Evolutionary conservation across 2,113 vertebrate species (phyloP).

Genomic region (Anser brachyrhynchus): DNA sequence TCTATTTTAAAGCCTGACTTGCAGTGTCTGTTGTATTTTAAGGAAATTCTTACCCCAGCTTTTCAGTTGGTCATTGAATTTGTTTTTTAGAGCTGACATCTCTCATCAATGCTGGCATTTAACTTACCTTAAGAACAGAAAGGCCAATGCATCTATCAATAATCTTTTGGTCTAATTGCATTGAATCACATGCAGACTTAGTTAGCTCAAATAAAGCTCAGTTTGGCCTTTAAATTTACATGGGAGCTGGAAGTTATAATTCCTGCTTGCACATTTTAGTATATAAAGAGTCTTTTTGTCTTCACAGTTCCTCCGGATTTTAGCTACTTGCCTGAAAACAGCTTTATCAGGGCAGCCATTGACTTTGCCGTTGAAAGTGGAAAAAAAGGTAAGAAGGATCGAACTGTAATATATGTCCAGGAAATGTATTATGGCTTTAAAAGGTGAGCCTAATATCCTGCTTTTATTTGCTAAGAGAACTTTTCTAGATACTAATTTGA

Average conservation of each 20-base stretch:
- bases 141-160: neutral
- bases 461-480: neutral
- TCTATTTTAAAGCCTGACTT: neutral
- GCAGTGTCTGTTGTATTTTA: neutral
- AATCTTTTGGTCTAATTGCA: constrained; percentile 30
- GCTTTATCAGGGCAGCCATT: constrained; percentile 84
- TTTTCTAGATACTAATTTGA: neutral
- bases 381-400: constrained; percentile 84
- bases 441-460: neutral
- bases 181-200: constrained; percentile 8
- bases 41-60: neutral
- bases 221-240: constrained; percentile 9
- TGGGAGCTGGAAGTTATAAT: constrained; percentile 1
- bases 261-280: constrained; percentile 28
- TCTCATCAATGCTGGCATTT: neutral
- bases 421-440: neutral
- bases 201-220: constrained; percentile 15
- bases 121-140: neutral
- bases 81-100: neutral
- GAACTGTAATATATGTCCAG: neutral
- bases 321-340: constrained; percentile 90
- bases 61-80: neutral
- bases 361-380: constrained; percentile 88
- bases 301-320: constrained; percentile 92
- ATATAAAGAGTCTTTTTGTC: constrained; percentile 53